Evolutionary conservation across 2,797 vertebrate species (phyloP).

Genomic region (Sus cebifrons): DNA sequence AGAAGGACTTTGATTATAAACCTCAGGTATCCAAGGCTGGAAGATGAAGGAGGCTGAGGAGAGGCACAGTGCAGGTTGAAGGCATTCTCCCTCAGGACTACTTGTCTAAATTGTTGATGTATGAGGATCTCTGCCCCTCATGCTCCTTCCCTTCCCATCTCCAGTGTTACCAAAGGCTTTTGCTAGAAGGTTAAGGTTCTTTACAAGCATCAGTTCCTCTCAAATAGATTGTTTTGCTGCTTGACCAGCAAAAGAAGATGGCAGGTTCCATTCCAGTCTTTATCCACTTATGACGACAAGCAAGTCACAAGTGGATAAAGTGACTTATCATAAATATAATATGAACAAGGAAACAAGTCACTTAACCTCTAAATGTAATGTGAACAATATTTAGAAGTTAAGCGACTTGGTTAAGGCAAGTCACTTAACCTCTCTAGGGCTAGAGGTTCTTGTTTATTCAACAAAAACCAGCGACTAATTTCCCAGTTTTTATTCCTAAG

Average conservation of each 20-base stretch:
- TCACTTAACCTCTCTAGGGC: neutral
- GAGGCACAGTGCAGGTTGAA: neutral
- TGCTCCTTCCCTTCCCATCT: too few relatives aligned
- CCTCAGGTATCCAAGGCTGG: neutral
- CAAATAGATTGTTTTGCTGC: neutral
- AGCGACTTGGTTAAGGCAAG: too few relatives aligned
- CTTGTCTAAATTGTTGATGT: neutral
- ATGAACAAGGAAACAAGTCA: too few relatives aligned
- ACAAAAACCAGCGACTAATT: neutral
- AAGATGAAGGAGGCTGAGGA: neutral
- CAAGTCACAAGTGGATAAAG: neutral
- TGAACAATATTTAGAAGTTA: too few relatives aligned
- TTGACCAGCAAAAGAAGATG: neutral
- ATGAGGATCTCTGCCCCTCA: neutral
- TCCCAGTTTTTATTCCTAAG: neutral
- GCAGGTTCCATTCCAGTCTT: neutral
- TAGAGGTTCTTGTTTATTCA: neutral
- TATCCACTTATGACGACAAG: neutral
- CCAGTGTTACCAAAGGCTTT: neutral
- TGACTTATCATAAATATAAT: too few relatives aligned
- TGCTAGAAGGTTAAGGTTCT: neutral
- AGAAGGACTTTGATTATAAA: slow-evolving; percentile 8
- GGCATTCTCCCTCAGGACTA: neutral
- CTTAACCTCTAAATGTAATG: too few relatives aligned
- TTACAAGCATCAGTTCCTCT: neutral